Percentiles rank a stretch among this genome's conserved stretches.
These are phyloP conservation scores for Argya squamiceps DNA, from an alignment of 2,797 vertebrate species.

Conservation along the genomic window DNA sequence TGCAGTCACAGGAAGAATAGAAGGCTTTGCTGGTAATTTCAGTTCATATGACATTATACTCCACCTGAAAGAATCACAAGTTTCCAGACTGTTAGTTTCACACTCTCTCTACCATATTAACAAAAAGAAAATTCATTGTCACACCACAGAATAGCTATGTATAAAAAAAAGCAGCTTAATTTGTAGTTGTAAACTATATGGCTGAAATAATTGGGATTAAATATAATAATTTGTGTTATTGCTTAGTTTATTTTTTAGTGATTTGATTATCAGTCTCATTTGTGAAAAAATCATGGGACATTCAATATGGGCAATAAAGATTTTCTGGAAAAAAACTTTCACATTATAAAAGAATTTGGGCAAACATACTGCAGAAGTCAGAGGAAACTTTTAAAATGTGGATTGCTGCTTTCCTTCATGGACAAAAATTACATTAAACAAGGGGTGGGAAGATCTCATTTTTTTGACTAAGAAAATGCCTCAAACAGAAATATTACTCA, in stretches of 20 bases:
- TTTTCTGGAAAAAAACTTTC: not conserved
- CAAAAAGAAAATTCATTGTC: not conserved
- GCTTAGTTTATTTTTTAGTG: not conserved
- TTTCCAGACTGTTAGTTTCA: not conserved
- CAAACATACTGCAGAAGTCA: not conserved
- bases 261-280: not conserved
- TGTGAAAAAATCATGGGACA: not conserved
- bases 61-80: slow-evolving; percentile 81
- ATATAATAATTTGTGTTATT: not conserved
- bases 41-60: slow-evolving; percentile 99
- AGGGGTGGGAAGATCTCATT: not conserved
- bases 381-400: not conserved
- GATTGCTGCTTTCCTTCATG: not conserved
- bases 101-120: not conserved
- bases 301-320: not conserved
- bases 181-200: not conserved
- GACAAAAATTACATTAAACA: not conserved
- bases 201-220: not conserved
- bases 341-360: not conserved
- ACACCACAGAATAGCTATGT: not conserved
- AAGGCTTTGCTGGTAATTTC: slow-evolving; percentile 90
- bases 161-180: not conserved
- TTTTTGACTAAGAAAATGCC: not conserved
- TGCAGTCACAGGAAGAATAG: slow-evolving; percentile 86
- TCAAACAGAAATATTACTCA: not conserved